Conservation (phyloP, 1,140 invertebrate genomes). For the Zaprionus vittiger region DNA sequence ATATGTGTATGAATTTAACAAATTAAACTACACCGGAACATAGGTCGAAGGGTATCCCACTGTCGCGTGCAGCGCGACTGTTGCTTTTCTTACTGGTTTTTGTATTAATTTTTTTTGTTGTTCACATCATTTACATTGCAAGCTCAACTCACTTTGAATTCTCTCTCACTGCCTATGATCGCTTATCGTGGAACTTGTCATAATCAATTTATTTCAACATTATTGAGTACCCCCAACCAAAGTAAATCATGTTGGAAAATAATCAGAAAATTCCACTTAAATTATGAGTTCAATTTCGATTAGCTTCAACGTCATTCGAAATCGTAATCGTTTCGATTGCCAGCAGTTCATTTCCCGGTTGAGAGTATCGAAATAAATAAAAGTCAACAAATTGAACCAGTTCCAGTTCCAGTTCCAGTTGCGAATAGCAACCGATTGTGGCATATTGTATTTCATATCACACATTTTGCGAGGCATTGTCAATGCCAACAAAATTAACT, state of each 20-base stretch:
- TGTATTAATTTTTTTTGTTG: background rate
- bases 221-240: background rate
- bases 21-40: too few species aligned
- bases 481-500: conserved; percentile 48
- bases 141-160: background rate
- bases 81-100: too few species aligned
- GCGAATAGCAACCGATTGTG: background rate
- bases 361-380: conserved; percentile 6
- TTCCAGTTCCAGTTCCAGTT: conserved; percentile 19
- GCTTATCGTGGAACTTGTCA: conserved; percentile 8
- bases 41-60: too few species aligned
- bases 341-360: conserved; percentile 6
- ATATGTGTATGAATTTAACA: too few species aligned
- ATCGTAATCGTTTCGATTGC: background rate
- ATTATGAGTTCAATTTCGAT: conserved; percentile 12
- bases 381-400: conserved; percentile 26
- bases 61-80: too few species aligned
- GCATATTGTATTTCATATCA: conserved; percentile 20
- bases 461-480: conserved; percentile 28
- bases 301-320: background rate
- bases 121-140: background rate
- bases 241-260: conserved; percentile 2
- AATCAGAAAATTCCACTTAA: conserved; percentile 7
- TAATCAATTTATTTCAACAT: conserved; percentile 2
- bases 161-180: background rate